phyloP scores from a whole-genome alignment of 1,140 invertebrate genomes.

The Magallana gigas region DNA sequence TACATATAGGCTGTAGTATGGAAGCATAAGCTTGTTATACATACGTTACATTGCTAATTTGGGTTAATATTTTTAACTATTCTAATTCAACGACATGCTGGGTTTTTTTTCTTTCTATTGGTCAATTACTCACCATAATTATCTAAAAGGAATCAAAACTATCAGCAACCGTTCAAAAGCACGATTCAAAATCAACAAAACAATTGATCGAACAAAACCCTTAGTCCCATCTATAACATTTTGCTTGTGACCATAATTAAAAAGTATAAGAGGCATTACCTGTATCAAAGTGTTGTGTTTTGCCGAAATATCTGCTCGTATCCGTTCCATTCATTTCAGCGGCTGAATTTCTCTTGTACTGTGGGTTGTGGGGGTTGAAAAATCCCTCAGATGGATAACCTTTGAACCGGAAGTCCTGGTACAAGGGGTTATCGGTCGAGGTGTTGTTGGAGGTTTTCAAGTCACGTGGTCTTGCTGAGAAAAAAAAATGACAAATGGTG shows the following conservation, averaged over 20 bases:
- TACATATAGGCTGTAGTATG: no score
- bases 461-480: conserved; percentile 45
- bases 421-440: background rate
- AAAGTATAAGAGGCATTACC: conserved; percentile 40
- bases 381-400: conserved; percentile 56
- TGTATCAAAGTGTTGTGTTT: conserved; percentile 58
- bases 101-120: background rate
- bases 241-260: no score
- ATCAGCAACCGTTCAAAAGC: background rate
- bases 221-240: no score
- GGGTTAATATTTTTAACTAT: conserved; percentile 1
- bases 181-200: no score
- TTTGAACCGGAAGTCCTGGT: conserved; percentile 56
- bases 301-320: conserved; percentile 53
- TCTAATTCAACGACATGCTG: background rate
- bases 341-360: conserved; percentile 43
- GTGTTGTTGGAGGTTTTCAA: conserved; percentile 11
- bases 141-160: background rate
- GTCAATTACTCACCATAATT: background rate
- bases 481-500: conserved; percentile 5
- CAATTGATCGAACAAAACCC: no score
- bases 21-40: background rate
- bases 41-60: background rate
- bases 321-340: conserved; percentile 53
- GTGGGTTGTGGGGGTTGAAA: conserved; percentile 54